A percentile compares a stretch with the other conserved stretches of the same genome.
Evolutionary conservation across 1,140 invertebrate species (phyloP).

Genomic region (Pseudomyrmex sp.): DNA sequence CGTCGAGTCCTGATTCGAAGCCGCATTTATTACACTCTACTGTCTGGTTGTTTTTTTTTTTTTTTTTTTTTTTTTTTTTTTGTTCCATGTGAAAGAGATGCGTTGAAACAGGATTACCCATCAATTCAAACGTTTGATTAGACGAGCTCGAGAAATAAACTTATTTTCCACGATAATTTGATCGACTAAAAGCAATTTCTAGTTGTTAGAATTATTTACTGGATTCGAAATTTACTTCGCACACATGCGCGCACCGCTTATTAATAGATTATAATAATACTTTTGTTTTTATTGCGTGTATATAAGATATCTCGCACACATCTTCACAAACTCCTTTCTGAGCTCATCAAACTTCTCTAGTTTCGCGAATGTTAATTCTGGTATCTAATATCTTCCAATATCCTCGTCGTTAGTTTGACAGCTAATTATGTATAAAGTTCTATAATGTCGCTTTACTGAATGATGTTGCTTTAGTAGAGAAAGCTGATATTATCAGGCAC

Average conservation of each 20-base stretch:
- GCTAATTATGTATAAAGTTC: no score
- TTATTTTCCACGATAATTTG: neutral
- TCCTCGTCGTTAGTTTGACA: neutral
- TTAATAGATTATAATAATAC: neutral
- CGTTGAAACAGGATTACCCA: conserved; percentile 6
- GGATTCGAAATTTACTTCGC: neutral
- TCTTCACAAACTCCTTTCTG: no score
- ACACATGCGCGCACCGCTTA: no score
- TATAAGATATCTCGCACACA: no score
- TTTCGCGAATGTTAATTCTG: neutral
- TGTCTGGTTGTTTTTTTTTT: conserved; percentile 10
- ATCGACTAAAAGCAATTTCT: neutral
- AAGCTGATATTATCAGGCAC: neutral
- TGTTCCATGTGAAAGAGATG: neutral
- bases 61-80: neutral
- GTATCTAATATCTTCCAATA: neutral
- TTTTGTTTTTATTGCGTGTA: no score
- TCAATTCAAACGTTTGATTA: neutral
- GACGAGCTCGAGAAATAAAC: neutral
- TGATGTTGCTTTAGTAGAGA: neutral
- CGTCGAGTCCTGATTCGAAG: conserved; percentile 71
- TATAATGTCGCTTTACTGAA: neutral
- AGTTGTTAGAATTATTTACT: conserved; percentile 8
- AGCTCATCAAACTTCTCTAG: neutral
- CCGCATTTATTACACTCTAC: conserved; percentile 73